phyloP scores from a whole-genome alignment of 2,888 invertebrate species.

The Spatulosminthurus flaviceps region DNA sequence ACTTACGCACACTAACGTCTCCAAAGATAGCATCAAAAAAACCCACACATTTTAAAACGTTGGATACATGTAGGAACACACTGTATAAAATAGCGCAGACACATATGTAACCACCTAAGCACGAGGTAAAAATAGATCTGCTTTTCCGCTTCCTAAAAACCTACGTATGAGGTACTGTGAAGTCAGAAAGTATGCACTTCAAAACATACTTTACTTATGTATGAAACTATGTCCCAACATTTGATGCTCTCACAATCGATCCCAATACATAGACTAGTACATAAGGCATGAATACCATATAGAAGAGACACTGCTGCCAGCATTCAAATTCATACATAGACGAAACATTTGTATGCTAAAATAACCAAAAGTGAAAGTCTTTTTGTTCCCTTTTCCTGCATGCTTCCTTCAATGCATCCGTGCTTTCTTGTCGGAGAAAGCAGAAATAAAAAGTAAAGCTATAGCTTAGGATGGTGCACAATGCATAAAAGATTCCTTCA shows the following conservation, averaged over 20 bases:
- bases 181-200: neutral
- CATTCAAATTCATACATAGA: too few species aligned
- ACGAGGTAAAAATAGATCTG: slow-evolving; percentile 9
- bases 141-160: neutral
- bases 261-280: neutral
- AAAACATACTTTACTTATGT: too few species aligned
- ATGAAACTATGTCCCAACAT: neutral
- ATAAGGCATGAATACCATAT: neutral
- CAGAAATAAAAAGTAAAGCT: neutral
- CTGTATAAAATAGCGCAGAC: too few species aligned
- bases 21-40: too few species aligned
- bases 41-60: too few species aligned
- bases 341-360: too few species aligned
- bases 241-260: slow-evolving; percentile 31
- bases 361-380: too few species aligned
- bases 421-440: neutral
- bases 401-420: neutral
- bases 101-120: neutral
- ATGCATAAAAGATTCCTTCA: slow-evolving; percentile 1
- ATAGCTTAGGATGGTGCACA: slow-evolving; percentile 2
- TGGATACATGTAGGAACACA: too few species aligned
- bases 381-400: neutral
- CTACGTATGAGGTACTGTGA: too few species aligned
- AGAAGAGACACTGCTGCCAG: too few species aligned
- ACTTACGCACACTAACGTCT: too few species aligned